phyloP scores from a whole-genome alignment of 2,113 vertebrate species.

The Indri indri region DNA sequence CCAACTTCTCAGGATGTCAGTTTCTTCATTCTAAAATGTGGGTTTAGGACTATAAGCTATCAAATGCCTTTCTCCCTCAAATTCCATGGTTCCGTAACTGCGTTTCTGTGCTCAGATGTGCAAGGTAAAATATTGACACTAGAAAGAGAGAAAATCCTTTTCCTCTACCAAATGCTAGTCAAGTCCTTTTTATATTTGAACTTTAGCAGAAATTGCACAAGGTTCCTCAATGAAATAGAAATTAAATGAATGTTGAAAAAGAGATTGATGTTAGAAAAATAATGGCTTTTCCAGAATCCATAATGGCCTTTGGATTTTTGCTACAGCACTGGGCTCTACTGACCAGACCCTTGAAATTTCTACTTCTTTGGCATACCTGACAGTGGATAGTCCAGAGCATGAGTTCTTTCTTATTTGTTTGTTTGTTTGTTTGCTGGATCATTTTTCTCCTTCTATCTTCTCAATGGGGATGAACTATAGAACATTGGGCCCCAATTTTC shows the following conservation, averaged over 20 bases:
- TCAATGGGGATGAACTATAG: neutral
- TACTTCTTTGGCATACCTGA: neutral
- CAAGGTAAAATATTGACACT: neutral
- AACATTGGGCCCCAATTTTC: neutral
- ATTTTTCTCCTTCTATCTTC: neutral
- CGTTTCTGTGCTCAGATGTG: neutral
- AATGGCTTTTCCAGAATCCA: slow-evolving; percentile 5
- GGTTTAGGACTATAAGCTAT: neutral
- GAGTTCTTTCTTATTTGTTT: neutral
- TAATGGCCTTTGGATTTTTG: neutral
- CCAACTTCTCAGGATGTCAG: neutral
- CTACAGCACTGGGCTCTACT: neutral
- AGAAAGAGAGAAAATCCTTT: neutral
- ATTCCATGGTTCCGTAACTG: neutral
- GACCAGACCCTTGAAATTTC: neutral
- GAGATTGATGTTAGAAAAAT: slow-evolving; percentile 44
- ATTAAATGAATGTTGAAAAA: slow-evolving; percentile 50
- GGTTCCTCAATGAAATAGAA: slow-evolving; percentile 37
- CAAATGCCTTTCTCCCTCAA: neutral
- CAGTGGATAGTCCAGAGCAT: neutral
- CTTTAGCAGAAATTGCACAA: slow-evolving; percentile 31
- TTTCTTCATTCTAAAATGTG: slow-evolving; percentile 2
- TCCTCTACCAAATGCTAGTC: neutral
- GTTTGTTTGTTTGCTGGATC: neutral
- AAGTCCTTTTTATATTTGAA: slow-evolving; percentile 53